Base-by-base conservation (phyloP, 2,797 vertebrate genomes). In the Lates japonicus region DNA sequence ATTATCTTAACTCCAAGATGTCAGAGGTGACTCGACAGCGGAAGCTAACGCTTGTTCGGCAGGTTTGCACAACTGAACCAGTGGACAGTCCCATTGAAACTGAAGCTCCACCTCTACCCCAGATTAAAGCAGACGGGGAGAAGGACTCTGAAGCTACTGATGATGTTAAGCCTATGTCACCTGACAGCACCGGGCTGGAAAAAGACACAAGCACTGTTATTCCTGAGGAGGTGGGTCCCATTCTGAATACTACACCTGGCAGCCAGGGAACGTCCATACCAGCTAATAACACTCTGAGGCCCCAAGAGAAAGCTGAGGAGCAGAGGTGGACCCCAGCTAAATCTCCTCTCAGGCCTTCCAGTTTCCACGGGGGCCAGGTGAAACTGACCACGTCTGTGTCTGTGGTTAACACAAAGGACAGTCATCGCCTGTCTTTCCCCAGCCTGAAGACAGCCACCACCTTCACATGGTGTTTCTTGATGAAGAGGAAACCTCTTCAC, bases 391-490 rank as follows among this genome's bases (percentile, higher is more conserved):
- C 92, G 1, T 93, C 95, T 2, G 85, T 96, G 73, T 94, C 97
- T 6, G 86, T 93, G 1, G 89, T 96, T 25, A 97, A 95, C 57
- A 87, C 92, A 0, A 95, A 95, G 55, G 97, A 98, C 76, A 88
- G 94, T 4, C 97, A 97, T 68, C 96, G 95, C 0, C 82, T 96
- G 59, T 96, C 97, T 4, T 99, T 99, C 82, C 97, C 98, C 54
- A 99, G 98, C 90, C 95, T 99, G 79, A 99, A 99, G 92, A 99
- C 98, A 0, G 90, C 97, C 33, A 99, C 98, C 0, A 98, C 95
- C 59, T 98, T 97, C 76, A 99, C 98, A 0, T 99, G 98, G 98
- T 99, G 98, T 95, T 99, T 97, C 51, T 91, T 99, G 52, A 95
- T 97, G 92, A 98, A 97, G 93, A 97, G 97, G 82, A 99, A 96